Evolutionary conservation across 2,888 invertebrate genomes (phyloP), one percentile per base, ranked within the genome.

Genomic region (Drosophila histrio): DNA sequence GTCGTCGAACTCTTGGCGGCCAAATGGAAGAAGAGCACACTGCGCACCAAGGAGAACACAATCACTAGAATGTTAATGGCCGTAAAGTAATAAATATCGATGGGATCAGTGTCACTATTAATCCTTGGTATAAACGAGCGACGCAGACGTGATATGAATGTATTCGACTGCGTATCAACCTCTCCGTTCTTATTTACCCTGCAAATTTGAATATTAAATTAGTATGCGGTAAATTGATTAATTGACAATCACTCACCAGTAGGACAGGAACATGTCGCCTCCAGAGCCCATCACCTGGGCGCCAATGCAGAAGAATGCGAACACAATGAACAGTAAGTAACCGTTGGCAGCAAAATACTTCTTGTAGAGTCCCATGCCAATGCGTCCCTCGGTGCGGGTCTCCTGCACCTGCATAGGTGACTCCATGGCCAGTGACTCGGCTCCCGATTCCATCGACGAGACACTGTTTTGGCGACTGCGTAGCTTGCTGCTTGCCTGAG

Each of bases 201-300:
- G 17, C 4, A 59, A 41, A 26, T 21, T 34, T n/a, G 6, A 34
- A 57, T 5, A 13, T 2, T 3, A 13, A 1, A 15, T 47, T 26
- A 34, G 7, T 5, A 24, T 6, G 9, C 6, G 5, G 0, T 8
- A 9, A 5, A 24, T 2, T 2, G 2, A 17, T 5, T 0, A 11
- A 8, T 7, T 5, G 8, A 22, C 1, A 5, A 2, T 5, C 0
- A 67, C 90, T 80, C 64, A 59, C 96, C 96, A 97, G 87, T 94
- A 94, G n/a, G 95, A 94, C 9, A 96, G 93, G 93, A 96, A 97
- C 91, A 94, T 96, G 90, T 97, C 97, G 2, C 95, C 94, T 6
- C 94, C 94, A 21, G 96, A 96, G 4, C 95, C 95, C 19, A 95
- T 91, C 5, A 94, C 82, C 91, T 97, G 97, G 0, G 96, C 93